Percentiles rank a stretch among this genome's conserved stretches.
Evolutionary conservation across 2,113 vertebrate species (phyloP).

Genomic region (Sinocyclocheilus anshuiensis): DNA sequence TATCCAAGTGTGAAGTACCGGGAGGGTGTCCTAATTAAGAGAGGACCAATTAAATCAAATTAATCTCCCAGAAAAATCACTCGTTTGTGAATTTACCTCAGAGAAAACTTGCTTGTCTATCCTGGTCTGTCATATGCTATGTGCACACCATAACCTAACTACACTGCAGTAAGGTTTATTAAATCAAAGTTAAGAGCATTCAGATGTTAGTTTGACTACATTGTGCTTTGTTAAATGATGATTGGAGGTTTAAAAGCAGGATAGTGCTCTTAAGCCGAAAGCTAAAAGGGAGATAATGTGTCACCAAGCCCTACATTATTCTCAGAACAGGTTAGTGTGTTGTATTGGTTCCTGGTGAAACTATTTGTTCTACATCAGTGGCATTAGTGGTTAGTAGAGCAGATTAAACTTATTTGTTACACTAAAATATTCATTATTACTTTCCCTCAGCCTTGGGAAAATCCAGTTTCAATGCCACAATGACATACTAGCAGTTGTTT

Average conservation of each 20-base stretch:
- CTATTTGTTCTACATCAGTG: constrained; percentile 23
- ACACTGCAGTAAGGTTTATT: not conserved
- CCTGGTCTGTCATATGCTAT: not conserved
- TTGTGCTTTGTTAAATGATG: not conserved
- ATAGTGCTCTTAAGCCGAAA: not conserved
- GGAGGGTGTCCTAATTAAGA: constrained; percentile 47
- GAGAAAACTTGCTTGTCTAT: constrained; percentile 20
- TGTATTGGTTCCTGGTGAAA: constrained; percentile 1
- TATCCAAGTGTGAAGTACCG: constrained; percentile 15
- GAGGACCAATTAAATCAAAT: constrained; percentile 56
- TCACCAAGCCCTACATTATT: not conserved
- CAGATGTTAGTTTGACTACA: not conserved
- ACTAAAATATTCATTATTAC: not conserved
- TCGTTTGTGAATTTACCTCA: constrained; percentile 31
- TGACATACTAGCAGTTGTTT: not conserved
- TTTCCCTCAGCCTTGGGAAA: not conserved
- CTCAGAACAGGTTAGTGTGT: constrained; percentile 1
- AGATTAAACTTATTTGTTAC: not conserved
- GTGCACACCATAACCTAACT: not conserved
- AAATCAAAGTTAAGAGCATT: not conserved
- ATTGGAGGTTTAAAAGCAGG: constrained; percentile 6
- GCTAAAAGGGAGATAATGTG: not conserved
- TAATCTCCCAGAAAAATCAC: constrained; percentile 44
- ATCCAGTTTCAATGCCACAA: constrained; percentile 9
- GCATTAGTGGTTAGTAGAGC: not conserved